phyloP scores from a whole-genome alignment of 1,140 invertebrate genomes.

The Aradophagus sp. region DNA sequence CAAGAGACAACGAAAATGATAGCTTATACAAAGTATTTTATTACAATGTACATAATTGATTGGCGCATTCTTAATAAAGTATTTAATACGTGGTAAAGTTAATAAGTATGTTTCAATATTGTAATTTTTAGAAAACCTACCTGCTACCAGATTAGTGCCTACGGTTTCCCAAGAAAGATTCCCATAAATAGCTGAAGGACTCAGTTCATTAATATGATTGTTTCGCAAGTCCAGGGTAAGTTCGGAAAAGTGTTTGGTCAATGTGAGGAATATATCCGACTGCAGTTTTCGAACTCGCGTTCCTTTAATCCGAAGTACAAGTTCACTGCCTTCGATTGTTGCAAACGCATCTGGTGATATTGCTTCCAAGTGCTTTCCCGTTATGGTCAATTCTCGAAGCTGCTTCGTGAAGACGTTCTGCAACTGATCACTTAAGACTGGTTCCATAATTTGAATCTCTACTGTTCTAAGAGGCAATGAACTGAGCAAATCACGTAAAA shows the following conservation, averaged over 20 bases:
- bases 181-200: conserved; percentile 88
- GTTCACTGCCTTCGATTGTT: conserved; percentile 79
- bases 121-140: conserved; percentile 69
- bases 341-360: conserved; percentile 83
- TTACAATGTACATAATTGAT: conserved; percentile 53
- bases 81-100: conserved; percentile 51
- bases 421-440: conserved; percentile 81
- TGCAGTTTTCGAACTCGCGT: conserved; percentile 85
- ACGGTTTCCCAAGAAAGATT: conserved; percentile 89
- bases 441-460: conserved; percentile 83
- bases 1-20: conserved; percentile 27
- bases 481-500: conserved; percentile 77
- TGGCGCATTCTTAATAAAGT: conserved; percentile 53
- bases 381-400: conserved; percentile 85
- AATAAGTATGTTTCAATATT: background rate
- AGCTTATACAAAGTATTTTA: conserved; percentile 47
- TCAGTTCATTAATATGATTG: conserved; percentile 86
- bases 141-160: conserved; percentile 85
- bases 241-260: conserved; percentile 83
- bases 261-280: conserved; percentile 83
- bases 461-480: conserved; percentile 79
- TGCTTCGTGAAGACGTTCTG: conserved; percentile 83
- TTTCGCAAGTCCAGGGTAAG: conserved; percentile 87
- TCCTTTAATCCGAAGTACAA: conserved; percentile 82
- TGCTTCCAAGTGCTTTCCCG: conserved; percentile 80